A percentile compares a stretch with the other conserved stretches of the same genome.
These are phyloP conservation scores for Budorcas taxicolor DNA, from an alignment of 2,113 vertebrate species.

Conservation along the genomic window DNA sequence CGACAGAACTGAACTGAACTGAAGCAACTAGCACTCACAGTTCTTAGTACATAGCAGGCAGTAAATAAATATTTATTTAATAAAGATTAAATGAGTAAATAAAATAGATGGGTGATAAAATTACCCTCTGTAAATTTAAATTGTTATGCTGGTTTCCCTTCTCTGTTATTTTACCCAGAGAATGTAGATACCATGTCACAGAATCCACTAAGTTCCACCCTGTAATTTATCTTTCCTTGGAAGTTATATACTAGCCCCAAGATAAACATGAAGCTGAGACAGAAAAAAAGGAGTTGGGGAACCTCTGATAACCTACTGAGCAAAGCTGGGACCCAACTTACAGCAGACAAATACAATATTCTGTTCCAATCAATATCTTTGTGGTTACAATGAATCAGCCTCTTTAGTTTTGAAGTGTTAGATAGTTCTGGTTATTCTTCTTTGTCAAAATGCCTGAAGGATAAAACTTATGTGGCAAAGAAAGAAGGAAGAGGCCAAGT, in stretches of 20 bases:
- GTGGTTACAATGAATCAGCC: neutral
- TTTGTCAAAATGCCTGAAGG: neutral
- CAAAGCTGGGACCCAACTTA: neutral
- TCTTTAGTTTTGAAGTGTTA: neutral
- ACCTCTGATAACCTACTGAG: neutral
- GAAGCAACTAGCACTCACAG: neutral
- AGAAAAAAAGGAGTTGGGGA: neutral
- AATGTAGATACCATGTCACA: neutral
- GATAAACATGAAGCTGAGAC: neutral
- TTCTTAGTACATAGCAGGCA: neutral
- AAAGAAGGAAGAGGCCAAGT: neutral
- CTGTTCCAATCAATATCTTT: neutral
- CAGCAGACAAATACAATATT: neutral
- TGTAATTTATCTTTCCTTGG: neutral
- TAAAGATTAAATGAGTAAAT: neutral
- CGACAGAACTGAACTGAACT: too few species aligned
- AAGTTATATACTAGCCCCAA: neutral
- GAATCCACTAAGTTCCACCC: neutral
- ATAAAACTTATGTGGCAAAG: neutral
- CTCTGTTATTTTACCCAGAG: neutral
- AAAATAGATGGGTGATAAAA: neutral
- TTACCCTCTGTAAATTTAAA: neutral
- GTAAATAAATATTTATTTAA: neutral
- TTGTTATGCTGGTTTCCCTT: neutral
- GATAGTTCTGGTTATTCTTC: neutral